Percentiles rank a stretch among this genome's conserved stretches.
Evolutionary conservation across 2,888 invertebrate species (phyloP).

Genomic region (Aphidoletes aphidimyza): DNA sequence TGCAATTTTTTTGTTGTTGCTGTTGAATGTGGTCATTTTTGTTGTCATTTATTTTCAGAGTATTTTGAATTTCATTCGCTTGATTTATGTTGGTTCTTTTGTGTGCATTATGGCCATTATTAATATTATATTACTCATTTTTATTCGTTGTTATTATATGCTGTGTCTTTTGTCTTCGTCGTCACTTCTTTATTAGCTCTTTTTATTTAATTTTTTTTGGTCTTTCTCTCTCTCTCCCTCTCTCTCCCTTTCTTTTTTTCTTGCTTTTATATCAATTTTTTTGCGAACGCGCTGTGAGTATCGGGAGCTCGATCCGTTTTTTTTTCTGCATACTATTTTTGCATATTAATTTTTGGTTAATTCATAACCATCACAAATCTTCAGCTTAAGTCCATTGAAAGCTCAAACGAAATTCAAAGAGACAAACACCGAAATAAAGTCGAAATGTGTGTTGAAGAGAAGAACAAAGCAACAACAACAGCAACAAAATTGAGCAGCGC

Average conservation of each 20-base stretch:
- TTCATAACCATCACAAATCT: slow-evolving; percentile 51
- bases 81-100: background rate
- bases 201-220: background rate
- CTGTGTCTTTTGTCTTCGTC: slow-evolving; percentile 10
- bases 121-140: slow-evolving; percentile 31
- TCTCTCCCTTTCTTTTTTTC: too few species aligned
- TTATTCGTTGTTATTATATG: slow-evolving; percentile 31
- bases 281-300: background rate
- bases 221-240: too few species aligned
- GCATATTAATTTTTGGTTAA: slow-evolving; percentile 50
- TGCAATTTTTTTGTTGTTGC: too few species aligned
- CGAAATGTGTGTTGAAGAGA: background rate
- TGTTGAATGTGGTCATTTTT: too few species aligned
- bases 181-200: slow-evolving; percentile 21
- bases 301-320: background rate
- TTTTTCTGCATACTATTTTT: background rate
- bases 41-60: too few species aligned
- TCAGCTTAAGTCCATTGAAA: slow-evolving; percentile 47
- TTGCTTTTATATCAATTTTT: background rate
- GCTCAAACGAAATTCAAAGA: slow-evolving; percentile 2
- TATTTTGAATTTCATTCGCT: background rate
- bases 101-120: background rate
- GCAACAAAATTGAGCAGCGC: too few species aligned
- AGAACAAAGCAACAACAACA: background rate
- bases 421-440: background rate